phyloP scores from a whole-genome alignment of 2,113 vertebrate species.

The Romanogobio albipinnatus region DNA sequence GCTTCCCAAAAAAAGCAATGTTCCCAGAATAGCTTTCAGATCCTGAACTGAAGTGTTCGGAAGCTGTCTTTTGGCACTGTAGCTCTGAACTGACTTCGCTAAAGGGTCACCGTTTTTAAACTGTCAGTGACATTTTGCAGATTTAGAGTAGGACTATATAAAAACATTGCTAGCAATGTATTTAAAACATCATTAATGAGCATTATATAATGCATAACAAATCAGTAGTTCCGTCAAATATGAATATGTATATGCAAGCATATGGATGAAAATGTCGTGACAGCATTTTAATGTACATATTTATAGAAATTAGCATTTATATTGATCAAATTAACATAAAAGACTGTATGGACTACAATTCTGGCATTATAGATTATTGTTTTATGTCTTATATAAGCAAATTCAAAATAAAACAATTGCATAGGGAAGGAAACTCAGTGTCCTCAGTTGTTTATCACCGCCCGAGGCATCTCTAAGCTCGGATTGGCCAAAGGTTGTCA shows the following conservation, averaged over 20 bases:
- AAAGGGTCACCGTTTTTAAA: slow-evolving; percentile 17
- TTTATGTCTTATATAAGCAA: not conserved
- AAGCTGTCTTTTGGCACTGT: slow-evolving; percentile 40
- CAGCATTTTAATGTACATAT: too few species aligned
- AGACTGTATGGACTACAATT: not conserved
- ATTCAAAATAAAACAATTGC: not conserved
- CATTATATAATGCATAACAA: not conserved
- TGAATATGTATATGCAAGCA: too few species aligned
- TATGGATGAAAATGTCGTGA: too few species aligned
- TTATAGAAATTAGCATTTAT: too few species aligned
- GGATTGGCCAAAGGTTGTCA: slow-evolving; percentile 8
- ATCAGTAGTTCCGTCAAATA: not conserved
- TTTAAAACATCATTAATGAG: too few species aligned
- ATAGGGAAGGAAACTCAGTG: too few species aligned
- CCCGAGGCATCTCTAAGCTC: not conserved
- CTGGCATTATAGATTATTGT: not conserved
- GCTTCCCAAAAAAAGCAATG: not conserved
- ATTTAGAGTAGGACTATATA: not conserved
- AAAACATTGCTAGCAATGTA: not conserved
- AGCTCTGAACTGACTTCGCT: slow-evolving; percentile 16
- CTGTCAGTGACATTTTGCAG: slow-evolving; percentile 42
- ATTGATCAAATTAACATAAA: not conserved
- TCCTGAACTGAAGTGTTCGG: slow-evolving; percentile 34
- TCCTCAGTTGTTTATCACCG: not conserved
- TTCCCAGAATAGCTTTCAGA: slow-evolving; percentile 33